Base-by-base conservation (phyloP, 1,140 invertebrate species). In the Drosophila eugracilis region DNA sequence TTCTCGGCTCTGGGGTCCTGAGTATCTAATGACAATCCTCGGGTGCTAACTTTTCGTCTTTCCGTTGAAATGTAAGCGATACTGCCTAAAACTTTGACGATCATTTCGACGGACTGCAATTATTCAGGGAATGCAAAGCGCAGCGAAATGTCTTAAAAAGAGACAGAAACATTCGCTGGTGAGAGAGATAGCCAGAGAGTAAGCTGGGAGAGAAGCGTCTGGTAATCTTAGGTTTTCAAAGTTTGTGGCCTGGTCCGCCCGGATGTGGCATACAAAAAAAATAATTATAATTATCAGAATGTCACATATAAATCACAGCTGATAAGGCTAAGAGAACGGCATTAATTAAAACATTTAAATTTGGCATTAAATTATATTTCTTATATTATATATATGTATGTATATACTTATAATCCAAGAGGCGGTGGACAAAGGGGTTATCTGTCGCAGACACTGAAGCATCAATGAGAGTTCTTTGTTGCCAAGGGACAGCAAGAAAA, bases 341-440 rank as follows among this genome's bases (percentile, higher is more conserved):
- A 36, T 66, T 81, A 86, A 86, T 86, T 86, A 86, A 86, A 55
- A 66, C 49, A 59, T 84, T 84, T 81, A 34, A 83, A 88, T 88
- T 88, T 88, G 75, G 83, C 83, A 78, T 88, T 62, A 81, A 88
- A 86, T 88, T 88, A 24, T 78, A 32, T 41, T 28, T 42, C 34
- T 15, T 45, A 7, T 4, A 65, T 12, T 21, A 21, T 45, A 7
- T 4, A 65, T 12, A 28, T 34, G 32, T 30, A 9, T 52, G 28
- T 30, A 17, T 10, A 19, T 37, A 36, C 7, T 24, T 26, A 34
- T 15, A 37, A 28, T 72, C 45, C 52, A 7, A 4, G 26, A 52
- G 54, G 19, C 26, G 1, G 21, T 32, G 69, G 52, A 86, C 83
- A 88, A 88, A 88, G 83, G 75, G 83, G 83, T 83, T 88, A 88